Conservation (phyloP, 2,797 vertebrate species). For the Characodon lateralis region DNA sequence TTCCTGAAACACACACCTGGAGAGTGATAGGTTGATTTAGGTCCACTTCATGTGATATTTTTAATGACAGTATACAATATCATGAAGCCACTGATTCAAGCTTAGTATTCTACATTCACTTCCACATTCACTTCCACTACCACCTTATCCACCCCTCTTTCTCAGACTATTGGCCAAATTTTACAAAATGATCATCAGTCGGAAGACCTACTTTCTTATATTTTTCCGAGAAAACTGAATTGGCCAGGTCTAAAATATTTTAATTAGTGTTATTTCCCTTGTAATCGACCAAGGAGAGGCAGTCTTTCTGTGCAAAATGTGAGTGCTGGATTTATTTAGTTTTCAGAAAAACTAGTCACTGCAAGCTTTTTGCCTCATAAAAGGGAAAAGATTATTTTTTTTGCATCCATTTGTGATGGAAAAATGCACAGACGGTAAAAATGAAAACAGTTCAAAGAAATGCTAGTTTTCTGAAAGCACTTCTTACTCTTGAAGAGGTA, state of each 20-base stretch:
- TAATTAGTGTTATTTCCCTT: constrained; percentile 69
- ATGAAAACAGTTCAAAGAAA: constrained; percentile 75
- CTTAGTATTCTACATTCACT: constrained; percentile 4
- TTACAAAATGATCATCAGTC: constrained; percentile 61
- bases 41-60: neutral
- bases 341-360: constrained; percentile 43
- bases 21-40: neutral
- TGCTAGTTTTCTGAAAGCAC: constrained; percentile 77
- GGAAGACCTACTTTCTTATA: constrained; percentile 60
- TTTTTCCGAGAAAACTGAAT: constrained; percentile 51
- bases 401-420: constrained; percentile 64
- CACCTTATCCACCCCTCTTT: neutral
- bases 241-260: constrained; percentile 62
- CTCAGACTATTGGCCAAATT: constrained; percentile 44
- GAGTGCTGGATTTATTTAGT: constrained; percentile 37
- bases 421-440: constrained; percentile 54
- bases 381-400: constrained; percentile 67
- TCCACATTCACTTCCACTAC: neutral
- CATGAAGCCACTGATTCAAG: constrained; percentile 4
- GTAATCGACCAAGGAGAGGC: constrained; percentile 47
- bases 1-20: constrained; percentile 5
- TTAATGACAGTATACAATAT: neutral
- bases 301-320: constrained; percentile 38
- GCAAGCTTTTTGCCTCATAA: constrained; percentile 40
- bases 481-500: constrained; percentile 76